Base-by-base conservation (phyloP, 2,797 vertebrate genomes). In the Scleropages formosus region DNA sequence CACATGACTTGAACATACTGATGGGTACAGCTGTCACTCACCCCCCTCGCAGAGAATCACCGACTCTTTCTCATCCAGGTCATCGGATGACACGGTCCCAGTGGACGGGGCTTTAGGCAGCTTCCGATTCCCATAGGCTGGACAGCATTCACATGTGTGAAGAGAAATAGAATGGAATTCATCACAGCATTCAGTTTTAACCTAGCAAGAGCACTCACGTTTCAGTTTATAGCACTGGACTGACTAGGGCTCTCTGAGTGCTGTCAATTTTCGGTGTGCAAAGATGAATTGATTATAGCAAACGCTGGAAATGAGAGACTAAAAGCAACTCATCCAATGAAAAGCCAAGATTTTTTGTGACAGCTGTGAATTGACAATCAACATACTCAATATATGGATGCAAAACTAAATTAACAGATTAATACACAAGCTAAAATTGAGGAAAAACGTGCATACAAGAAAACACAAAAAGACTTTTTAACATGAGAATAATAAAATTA, bases 21-120 rank as follows among this genome's bases (percentile, higher is more conserved):
- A 22, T 56, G 26, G 51, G 56, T 56, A 13, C 10, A 20, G n/a
- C 58, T 31, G 66, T 62, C 26, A 75, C 90, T 79, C 69, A 95
- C 95, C 95, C 1, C 77, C 82, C 61, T 95, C 94, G 6, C 83
- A 82, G 0, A 80, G 20, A n/a, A 87, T 82, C 26, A 82, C 81
- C 24, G 89, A 69, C 60, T 97, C 96, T 75, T 91, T 87, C 22
- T 97, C 95, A 9, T 98, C 95, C 27, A 92, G 87, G 77, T 98
- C 95, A 0, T 98, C 95, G 0, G 92, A 94, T 51, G 94, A 96
- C 84, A 95, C 82, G 0, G 95, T 94, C 78, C 94, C 79, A 0
- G 82, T 93, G 62, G 94, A 95, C 0, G 88, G 60, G 0, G 89
- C 90, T 87, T 97, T 98, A 6, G 81, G 81, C 27, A 92, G 76